Conservation (phyloP, 2,113 vertebrate species). For the Coryphaenoides rupestris region DNA sequence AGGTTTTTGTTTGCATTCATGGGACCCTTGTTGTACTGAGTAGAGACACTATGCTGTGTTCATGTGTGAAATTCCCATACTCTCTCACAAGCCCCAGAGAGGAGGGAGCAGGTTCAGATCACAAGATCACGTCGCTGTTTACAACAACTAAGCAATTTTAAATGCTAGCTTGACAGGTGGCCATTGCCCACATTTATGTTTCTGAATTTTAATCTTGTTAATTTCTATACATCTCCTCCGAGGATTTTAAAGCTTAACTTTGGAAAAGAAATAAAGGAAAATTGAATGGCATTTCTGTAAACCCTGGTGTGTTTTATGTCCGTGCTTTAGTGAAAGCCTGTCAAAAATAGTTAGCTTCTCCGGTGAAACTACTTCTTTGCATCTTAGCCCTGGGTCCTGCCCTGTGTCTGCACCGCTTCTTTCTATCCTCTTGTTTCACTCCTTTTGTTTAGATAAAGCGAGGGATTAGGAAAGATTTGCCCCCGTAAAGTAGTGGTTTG, state of each 20-base stretch:
- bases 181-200: constrained; percentile 51
- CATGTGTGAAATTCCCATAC: constrained; percentile 44
- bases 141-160: constrained; percentile 39
- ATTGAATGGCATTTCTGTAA: constrained; percentile 69
- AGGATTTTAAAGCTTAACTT: constrained; percentile 62
- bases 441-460: constrained; percentile 97
- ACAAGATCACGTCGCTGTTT: constrained; percentile 51
- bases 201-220: constrained; percentile 64
- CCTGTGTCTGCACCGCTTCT: constrained; percentile 84
- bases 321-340: constrained; percentile 80
- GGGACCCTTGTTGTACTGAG: too few species aligned
- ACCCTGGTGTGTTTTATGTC: constrained; percentile 71
- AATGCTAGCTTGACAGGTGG: constrained; percentile 39
- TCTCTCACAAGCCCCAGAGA: constrained; percentile 36
- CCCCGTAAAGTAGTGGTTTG: constrained; percentile 97
- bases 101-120: constrained; percentile 32
- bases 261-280: constrained; percentile 44
- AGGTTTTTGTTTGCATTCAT: too few species aligned
- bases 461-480: constrained; percentile 97
- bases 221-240: constrained; percentile 64
- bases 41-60: too few species aligned
- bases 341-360: constrained; percentile 94
- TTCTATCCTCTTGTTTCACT: constrained; percentile 78
- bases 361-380: constrained; percentile 91
- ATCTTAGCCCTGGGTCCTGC: constrained; percentile 85